A percentile compares a stretch with the other conserved stretches of the same genome.
Evolutionary conservation across 2,888 invertebrate genomes (phyloP).

Genomic region (Eueremaeus valkanovi): DNA sequence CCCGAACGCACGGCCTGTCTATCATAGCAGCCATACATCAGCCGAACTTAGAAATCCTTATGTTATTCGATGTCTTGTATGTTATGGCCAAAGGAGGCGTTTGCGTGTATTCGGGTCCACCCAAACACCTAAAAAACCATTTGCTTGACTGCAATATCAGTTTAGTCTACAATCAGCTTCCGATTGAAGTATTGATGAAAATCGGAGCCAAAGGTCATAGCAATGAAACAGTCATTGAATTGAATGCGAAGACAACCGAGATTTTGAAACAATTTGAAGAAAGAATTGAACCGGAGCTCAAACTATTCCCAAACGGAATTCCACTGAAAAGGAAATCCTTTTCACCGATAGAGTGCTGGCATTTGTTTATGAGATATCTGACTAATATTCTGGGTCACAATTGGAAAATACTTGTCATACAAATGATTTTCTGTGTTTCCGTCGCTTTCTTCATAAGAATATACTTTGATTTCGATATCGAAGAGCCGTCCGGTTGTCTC

Average conservation of each 20-base stretch:
- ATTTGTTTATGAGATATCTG: neutral
- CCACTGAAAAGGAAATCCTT: neutral
- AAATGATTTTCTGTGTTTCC: neutral
- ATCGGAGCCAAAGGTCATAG: neutral
- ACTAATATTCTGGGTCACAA: neutral
- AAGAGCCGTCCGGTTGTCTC: neutral
- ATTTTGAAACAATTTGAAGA: neutral
- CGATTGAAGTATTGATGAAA: neutral
- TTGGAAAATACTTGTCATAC: neutral
- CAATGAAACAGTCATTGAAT: neutral
- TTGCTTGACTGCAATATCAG: neutral
- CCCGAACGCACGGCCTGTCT: neutral
- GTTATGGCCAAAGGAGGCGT: neutral
- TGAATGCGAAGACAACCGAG: neutral
- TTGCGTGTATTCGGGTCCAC: neutral
- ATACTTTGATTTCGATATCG: neutral
- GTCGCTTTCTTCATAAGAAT: neutral
- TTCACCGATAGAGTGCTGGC: neutral
- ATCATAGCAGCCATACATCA: slow-evolving; percentile 13
- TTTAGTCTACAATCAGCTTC: neutral
- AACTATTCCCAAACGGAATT: neutral
- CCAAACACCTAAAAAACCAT: neutral
- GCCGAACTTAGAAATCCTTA: neutral
- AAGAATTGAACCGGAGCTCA: neutral
- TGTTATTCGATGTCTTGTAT: neutral